These are phyloP conservation scores for Napeogenes sylphis DNA, from an alignment of 2,888 invertebrate species.

Conservation along the genomic window DNA sequence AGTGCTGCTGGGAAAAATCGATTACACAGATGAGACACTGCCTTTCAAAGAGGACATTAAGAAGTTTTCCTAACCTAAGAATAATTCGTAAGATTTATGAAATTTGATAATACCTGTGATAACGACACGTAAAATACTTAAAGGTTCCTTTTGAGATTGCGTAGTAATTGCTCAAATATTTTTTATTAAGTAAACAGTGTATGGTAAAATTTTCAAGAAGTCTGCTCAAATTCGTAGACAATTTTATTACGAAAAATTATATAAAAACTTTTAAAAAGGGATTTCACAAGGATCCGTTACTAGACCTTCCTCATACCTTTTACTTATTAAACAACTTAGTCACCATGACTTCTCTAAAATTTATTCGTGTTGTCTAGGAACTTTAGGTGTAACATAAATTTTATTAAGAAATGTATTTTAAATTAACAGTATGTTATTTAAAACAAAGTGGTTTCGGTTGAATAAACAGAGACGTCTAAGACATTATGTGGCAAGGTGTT, in stretches of 20 bases:
- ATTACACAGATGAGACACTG: constrained; percentile 63
- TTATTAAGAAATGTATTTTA: not conserved
- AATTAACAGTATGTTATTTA: not conserved
- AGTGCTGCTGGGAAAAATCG: constrained; percentile 49
- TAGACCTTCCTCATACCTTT: too few relatives aligned
- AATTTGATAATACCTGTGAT: constrained; percentile 31
- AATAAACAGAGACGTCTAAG: constrained; percentile 12
- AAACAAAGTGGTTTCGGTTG: constrained; percentile 9
- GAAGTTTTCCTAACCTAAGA: constrained; percentile 43
- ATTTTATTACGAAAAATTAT: not conserved
- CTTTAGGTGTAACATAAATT: too few relatives aligned
- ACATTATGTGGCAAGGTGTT: constrained; percentile 5
- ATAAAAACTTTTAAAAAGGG: not conserved
- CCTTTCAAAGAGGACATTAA: constrained; percentile 47
- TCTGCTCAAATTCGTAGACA: not conserved
- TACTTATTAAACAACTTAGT: too few relatives aligned
- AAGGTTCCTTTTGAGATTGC: constrained; percentile 4
- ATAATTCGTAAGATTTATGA: constrained; percentile 5
- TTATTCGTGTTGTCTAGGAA: too few relatives aligned
- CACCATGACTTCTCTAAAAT: too few relatives aligned
- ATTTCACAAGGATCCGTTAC: too few relatives aligned
- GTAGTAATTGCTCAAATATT: constrained; percentile 15
- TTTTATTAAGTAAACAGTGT: not conserved
- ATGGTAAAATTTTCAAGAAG: not conserved
- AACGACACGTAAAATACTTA: constrained; percentile 14